Evolutionary conservation across 1,140 invertebrate genomes (phyloP).

Genomic region (Meloidogyne floridensis): DNA sequence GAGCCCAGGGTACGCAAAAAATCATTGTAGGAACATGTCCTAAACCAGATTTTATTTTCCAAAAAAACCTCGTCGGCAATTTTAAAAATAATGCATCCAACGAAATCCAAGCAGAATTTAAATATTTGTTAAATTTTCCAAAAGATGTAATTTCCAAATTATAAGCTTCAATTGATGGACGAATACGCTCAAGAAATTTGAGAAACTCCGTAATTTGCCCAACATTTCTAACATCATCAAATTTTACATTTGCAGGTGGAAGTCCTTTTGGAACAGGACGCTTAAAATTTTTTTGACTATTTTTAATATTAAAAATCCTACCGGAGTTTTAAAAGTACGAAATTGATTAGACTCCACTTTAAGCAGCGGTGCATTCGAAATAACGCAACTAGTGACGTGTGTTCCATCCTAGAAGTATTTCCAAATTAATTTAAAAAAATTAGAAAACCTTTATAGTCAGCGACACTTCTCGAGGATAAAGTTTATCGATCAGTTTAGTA

Average conservation of each 20-base stretch:
- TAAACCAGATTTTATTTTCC: no score
- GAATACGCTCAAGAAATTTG: neutral
- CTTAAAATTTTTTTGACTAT: neutral
- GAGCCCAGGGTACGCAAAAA: no score
- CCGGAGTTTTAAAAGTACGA: neutral
- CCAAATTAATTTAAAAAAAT: neutral
- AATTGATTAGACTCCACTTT: neutral
- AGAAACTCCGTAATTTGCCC: neutral
- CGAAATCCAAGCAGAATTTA: neutral
- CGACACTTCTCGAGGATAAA: neutral
- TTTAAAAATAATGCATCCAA: neutral
- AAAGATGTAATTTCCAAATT: neutral
- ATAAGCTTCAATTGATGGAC: neutral
- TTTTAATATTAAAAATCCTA: neutral
- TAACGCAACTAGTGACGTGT: neutral
- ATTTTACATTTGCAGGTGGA: neutral
- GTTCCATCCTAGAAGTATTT: neutral
- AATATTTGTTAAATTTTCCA: neutral
- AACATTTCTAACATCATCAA: neutral
- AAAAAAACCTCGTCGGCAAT: neutral
- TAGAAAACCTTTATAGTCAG: neutral
- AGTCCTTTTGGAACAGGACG: neutral
- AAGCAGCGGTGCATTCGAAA: neutral
- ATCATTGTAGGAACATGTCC: no score
- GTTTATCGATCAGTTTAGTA: neutral